Evolutionary conservation across 2,888 invertebrate genomes (phyloP), one percentile per base, ranked within the genome.

Genomic region (Drosophila hamatofila): DNA sequence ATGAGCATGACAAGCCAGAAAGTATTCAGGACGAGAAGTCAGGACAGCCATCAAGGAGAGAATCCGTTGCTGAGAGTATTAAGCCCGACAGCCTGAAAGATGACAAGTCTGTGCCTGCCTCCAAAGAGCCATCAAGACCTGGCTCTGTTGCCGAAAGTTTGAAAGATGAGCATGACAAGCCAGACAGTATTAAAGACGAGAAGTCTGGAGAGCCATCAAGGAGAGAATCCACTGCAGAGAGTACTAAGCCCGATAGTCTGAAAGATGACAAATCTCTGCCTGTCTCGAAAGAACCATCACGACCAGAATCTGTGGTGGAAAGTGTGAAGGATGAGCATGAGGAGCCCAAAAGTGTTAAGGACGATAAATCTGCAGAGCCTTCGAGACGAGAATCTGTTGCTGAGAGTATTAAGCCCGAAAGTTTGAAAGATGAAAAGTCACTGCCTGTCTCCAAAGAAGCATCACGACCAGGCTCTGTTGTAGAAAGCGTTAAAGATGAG

Each of bases 301-400:
- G 77, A 0, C 71, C 52, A 1, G 70, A n/a, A n/a, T 83, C 81
- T 0, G 72, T 62, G 0, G 73, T 48, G 0, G 76, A 39, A n/a
- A 39, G 39, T 39, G n/a, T 39, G 39, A 41, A 41, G 9, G 39
- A 41, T 1, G 39, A 41, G 18, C 39, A 41, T 1, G 18, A 41
- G 11, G 18, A 41, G 3, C 39, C 39, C 1, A n/a, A 39, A n/a
- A 39, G n/a, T n/a, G n/a, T n/a, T 2, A 39, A 39, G 39, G n/a
- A 39, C n/a, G 39, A 39, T 3, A 39, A 39, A 3, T 39, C 39
- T 8, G n/a, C 0, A 3, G n/a, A n/a, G 8, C 39, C n/a, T 3
- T 39, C 39, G 0, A 39, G 39, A 8, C 2, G 39, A 8, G 39
- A 39, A n/a, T n/a, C 39, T 8, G n/a, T 39, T 39, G 39, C 8